Evolutionary conservation across 2,888 invertebrate genomes (phyloP).

Genomic region (Laothoe populi): DNA sequence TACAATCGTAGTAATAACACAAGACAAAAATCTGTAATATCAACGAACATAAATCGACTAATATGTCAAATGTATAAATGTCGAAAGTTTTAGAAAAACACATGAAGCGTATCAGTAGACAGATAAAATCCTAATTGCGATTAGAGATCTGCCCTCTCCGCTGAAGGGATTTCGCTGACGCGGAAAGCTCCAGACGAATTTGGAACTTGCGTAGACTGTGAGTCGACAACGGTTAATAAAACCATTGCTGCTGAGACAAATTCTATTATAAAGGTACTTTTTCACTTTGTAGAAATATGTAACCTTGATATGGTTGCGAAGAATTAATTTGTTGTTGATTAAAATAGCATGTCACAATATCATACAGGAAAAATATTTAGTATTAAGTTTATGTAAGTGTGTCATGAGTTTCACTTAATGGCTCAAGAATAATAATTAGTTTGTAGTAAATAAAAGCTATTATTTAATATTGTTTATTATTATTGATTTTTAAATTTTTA

Average conservation of each 20-base stretch:
- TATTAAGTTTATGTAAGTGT: too few species aligned
- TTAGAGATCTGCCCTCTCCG: constrained; percentile 39
- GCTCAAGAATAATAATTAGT: too few species aligned
- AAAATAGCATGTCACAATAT: not conserved
- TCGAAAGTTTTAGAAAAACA: constrained; percentile 41
- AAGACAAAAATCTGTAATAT: not conserved
- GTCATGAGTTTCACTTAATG: too few species aligned
- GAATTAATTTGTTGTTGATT: not conserved
- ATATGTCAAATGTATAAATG: constrained; percentile 16
- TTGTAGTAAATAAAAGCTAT: too few species aligned
- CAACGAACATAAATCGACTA: not conserved
- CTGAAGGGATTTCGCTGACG: constrained; percentile 49
- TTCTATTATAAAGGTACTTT: not conserved
- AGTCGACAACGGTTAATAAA: constrained; percentile 1
- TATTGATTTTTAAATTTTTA: too few species aligned
- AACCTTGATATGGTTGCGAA: not conserved
- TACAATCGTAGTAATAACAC: too few species aligned
- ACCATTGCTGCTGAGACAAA: not conserved
- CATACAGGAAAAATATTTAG: too few species aligned
- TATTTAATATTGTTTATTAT: too few species aligned
- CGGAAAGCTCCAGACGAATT: constrained; percentile 33
- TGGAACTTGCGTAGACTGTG: constrained; percentile 31
- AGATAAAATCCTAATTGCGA: constrained; percentile 51
- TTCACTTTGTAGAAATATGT: not conserved
- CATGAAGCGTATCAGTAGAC: constrained; percentile 39